A percentile compares a stretch with the other conserved stretches of the same genome.
Evolutionary conservation across 2,113 vertebrate species (phyloP).

Genomic region (Rallus limicola): DNA sequence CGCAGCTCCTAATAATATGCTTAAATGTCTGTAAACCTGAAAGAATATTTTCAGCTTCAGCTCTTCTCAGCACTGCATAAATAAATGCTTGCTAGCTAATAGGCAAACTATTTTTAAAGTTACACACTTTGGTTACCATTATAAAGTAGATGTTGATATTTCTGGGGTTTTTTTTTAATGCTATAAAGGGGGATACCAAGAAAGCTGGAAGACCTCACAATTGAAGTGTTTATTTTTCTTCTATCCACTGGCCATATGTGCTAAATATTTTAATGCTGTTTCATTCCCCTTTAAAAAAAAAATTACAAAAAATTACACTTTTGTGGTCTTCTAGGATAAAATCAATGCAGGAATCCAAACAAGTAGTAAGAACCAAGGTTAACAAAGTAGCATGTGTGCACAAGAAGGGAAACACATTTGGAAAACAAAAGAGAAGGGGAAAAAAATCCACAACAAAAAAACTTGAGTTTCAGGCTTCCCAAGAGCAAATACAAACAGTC

Average conservation of each 20-base stretch:
- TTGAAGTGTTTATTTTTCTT: neutral
- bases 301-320: neutral
- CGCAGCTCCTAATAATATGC: slow-evolving; percentile 70
- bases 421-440: neutral
- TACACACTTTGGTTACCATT: neutral
- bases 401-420: neutral
- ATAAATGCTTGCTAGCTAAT: slow-evolving; percentile 61
- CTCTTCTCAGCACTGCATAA: slow-evolving; percentile 65
- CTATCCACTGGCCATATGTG: neutral
- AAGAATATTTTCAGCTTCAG: slow-evolving; percentile 62
- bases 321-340: neutral
- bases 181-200: neutral
- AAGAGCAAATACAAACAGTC: neutral
- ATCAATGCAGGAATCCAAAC: neutral
- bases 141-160: neutral
- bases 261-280: neutral
- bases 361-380: neutral
- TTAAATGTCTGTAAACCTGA: slow-evolving; percentile 74
- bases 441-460: fast-evolving
- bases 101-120: slow-evolving; percentile 58
- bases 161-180: neutral
- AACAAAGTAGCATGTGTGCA: neutral
- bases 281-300: neutral
- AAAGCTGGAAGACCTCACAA: neutral
- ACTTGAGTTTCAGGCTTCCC: neutral